Percentiles rank a stretch among this genome's conserved stretches.
Evolutionary conservation across 2,888 invertebrate species (phyloP).

Genomic region (Opisthograptis luteolata): DNA sequence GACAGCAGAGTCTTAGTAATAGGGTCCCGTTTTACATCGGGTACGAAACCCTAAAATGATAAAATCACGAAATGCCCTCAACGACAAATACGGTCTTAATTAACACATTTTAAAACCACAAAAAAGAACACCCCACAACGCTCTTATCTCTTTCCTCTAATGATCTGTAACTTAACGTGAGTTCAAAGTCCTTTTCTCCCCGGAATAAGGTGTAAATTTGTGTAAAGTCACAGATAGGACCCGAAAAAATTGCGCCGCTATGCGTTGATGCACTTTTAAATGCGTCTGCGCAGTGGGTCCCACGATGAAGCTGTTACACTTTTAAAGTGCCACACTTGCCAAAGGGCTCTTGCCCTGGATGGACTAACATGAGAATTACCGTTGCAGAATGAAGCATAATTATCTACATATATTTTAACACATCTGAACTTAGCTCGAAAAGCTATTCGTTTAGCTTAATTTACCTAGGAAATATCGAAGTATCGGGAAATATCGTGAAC

Average conservation of each 20-base stretch:
- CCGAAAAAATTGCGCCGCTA: slow-evolving; percentile 22
- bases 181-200: neutral
- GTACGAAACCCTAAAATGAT: neutral
- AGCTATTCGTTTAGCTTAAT: no score
- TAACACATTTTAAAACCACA: slow-evolving; percentile 37
- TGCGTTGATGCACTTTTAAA: slow-evolving; percentile 67
- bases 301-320: slow-evolving; percentile 50
- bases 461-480: no score
- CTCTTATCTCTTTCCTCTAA: slow-evolving; percentile 52
- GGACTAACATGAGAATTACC: no score
- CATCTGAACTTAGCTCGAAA: no score
- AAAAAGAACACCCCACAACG: slow-evolving; percentile 37
- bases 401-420: no score
- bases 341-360: no score
- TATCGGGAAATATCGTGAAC: no score
- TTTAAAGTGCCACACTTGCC: no score
- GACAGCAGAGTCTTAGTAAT: no score
- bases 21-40: no score
- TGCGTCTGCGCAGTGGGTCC: slow-evolving; percentile 52
- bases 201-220: slow-evolving; percentile 2
- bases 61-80: neutral
- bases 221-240: neutral
- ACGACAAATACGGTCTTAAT: slow-evolving; percentile 26
- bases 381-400: no score
- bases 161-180: slow-evolving; percentile 45